Evolutionary conservation across 1,140 invertebrate genomes (phyloP), one percentile per base, ranked within the genome.

Genomic region (Listronotus bonariensis): DNA sequence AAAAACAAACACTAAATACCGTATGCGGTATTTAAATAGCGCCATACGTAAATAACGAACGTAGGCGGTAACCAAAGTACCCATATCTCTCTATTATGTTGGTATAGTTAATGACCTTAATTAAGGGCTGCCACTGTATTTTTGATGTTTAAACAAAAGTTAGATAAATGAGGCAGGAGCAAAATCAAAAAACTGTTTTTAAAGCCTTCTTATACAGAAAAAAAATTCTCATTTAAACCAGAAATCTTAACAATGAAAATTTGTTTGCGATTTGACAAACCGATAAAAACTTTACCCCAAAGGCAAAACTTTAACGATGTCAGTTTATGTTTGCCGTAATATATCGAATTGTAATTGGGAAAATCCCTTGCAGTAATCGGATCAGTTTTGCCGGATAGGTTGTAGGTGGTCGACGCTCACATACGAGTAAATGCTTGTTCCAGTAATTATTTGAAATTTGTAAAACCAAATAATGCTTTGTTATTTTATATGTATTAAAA

Each of bases 281-380:
- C 12, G 17, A 56, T 36, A 42, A 56, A 43, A 32, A 36, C 15
- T 20, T 40, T 11, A 43, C 15, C 34, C 38, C 18, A 18, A 15
- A 31, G 18, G 20, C 40, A 56, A 43, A 43, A 18, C 53, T 32
- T 43, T 56, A 56, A 43, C 43, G 53, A 56, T 43, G 20, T 56
- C 38, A 56, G 53, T 56, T 56, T 56, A 56, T 56, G 41, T 43
- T 43, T 17, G 15, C 20, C 18, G 41, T 42, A 56, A 56, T 56
- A 56, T 56, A 56, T 56, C 20, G 53, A 43, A 56, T 43, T 56
- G 53, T 56, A 56, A 56, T 56, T 56, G 53, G 18, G 38, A 7
- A 56, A 56, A 42, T 56, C 53, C 53, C 53, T 43, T 12, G 41
- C 40, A 42, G 38, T 42, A 56, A 42, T 56, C 40, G 38, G 53